Evolutionary conservation across 2,113 vertebrate genomes (phyloP).

Genomic region (Coreoperca whiteheadi): DNA sequence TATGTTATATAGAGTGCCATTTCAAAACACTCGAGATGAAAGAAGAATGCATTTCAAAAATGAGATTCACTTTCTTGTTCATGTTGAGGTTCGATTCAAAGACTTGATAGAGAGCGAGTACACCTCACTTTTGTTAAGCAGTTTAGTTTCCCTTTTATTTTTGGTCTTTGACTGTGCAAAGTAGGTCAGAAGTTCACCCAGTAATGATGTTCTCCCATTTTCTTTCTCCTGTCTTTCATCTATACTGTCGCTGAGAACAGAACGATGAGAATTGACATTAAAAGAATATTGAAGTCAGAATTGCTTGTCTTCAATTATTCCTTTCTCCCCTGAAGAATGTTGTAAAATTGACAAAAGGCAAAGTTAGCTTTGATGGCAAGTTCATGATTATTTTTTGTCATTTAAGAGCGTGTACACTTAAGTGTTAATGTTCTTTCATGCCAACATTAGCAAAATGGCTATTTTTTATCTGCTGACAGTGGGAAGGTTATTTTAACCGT

Average conservation of each 20-base stretch:
- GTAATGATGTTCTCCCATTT: constrained; percentile 21
- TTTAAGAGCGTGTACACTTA: background rate
- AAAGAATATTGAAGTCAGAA: constrained; percentile 35
- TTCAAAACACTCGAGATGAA: background rate
- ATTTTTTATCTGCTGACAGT: background rate
- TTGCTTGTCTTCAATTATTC: constrained; percentile 11
- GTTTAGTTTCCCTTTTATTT: constrained; percentile 16
- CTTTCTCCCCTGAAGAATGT: constrained; percentile 14
- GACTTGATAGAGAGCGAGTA: fast-evolving
- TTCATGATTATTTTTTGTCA: constrained; percentile 1
- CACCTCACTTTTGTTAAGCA: constrained; percentile 6
- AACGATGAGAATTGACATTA: constrained; percentile 38
- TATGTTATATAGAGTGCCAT: background rate
- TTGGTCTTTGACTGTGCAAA: background rate
- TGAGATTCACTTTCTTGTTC: background rate
- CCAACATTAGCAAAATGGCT: background rate
- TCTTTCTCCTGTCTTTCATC: constrained; percentile 39
- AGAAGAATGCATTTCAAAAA: background rate
- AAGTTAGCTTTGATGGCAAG: constrained; percentile 23
- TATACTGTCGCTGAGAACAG: background rate
- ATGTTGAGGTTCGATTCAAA: background rate
- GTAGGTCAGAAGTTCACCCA: constrained; percentile 6
- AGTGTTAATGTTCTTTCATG: background rate
- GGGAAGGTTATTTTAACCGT: background rate
- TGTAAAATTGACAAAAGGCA: constrained; percentile 30